These are phyloP conservation scores for Alces alces DNA, from an alignment of 2,113 vertebrate species.

Conservation along the genomic window DNA sequence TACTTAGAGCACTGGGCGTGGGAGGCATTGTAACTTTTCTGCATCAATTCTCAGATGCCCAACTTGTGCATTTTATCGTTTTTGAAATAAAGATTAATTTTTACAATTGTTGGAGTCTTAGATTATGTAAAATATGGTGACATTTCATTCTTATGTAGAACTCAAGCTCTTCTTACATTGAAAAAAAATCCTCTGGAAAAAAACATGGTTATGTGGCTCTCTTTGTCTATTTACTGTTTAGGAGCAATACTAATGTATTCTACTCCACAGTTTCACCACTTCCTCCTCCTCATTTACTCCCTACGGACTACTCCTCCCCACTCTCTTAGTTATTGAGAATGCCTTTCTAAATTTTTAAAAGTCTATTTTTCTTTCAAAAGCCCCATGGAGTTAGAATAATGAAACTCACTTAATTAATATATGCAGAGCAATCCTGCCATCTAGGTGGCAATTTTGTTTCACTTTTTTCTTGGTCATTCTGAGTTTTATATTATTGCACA, in stretches of 20 bases:
- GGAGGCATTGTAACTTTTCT: background rate
- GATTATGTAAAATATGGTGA: background rate
- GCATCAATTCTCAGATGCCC: background rate
- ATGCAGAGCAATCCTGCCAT: conserved; percentile 24
- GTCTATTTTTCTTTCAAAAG: conserved; percentile 39
- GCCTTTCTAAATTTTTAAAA: conserved; percentile 36
- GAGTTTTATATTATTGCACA: conserved; percentile 19
- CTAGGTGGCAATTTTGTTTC: background rate
- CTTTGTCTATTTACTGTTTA: background rate
- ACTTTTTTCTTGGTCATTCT: background rate
- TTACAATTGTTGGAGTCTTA: background rate
- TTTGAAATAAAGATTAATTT: background rate
- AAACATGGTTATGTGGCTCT: background rate
- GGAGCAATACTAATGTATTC: background rate
- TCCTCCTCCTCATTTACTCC: background rate
- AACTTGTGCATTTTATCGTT: background rate
- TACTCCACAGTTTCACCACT: background rate
- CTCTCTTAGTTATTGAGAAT: conserved; percentile 7
- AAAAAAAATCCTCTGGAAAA: background rate
- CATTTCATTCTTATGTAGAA: background rate
- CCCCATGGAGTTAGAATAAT: conserved; percentile 43
- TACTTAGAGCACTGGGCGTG: rapidly evolving
- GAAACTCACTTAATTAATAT: conserved; percentile 52
- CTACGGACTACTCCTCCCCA: background rate
- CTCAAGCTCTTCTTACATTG: background rate